phyloP scores from a whole-genome alignment of 2,888 invertebrate species.

The Meandrusa payeni region DNA sequence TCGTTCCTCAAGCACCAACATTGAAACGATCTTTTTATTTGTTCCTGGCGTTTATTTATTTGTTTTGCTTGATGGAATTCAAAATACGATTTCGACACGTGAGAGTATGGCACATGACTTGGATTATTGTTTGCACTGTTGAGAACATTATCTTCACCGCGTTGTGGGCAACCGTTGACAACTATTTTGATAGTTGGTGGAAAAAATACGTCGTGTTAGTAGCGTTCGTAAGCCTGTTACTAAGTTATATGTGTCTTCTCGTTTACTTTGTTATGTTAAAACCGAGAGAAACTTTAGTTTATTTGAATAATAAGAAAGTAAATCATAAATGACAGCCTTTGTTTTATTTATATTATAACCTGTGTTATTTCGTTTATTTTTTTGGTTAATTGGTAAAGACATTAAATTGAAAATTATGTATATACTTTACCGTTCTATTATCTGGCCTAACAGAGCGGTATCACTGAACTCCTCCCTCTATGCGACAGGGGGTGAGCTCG shows the following conservation, averaged over 20 bases:
- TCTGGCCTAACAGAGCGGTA: too few species aligned
- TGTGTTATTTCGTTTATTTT: too few species aligned
- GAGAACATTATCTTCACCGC: constrained; percentile 86
- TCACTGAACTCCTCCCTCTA: too few species aligned
- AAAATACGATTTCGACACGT: constrained; percentile 88
- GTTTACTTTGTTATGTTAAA: constrained; percentile 83
- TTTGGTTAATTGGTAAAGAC: too few species aligned
- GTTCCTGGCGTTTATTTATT: constrained; percentile 86
- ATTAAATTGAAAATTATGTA: too few species aligned
- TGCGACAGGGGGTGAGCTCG: too few species aligned
- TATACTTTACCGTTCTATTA: too few species aligned
- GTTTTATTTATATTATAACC: too few species aligned
- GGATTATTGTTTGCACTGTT: constrained; percentile 82
- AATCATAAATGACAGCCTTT: constrained; percentile 3
- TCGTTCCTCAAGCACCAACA: constrained; percentile 82
- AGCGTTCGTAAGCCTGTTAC: constrained; percentile 79
- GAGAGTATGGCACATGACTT: constrained; percentile 85
- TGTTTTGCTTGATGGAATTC: constrained; percentile 89
- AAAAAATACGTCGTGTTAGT: constrained; percentile 83
- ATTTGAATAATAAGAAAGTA: constrained; percentile 44
- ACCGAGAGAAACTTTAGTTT: constrained; percentile 81
- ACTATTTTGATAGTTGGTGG: constrained; percentile 85
- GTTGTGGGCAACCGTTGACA: constrained; percentile 79
- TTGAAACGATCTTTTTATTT: constrained; percentile 82
- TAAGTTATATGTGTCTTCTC: constrained; percentile 82